phyloP scores from a whole-genome alignment of 2,888 invertebrate genomes.

The Drosophila kuntzei region DNA sequence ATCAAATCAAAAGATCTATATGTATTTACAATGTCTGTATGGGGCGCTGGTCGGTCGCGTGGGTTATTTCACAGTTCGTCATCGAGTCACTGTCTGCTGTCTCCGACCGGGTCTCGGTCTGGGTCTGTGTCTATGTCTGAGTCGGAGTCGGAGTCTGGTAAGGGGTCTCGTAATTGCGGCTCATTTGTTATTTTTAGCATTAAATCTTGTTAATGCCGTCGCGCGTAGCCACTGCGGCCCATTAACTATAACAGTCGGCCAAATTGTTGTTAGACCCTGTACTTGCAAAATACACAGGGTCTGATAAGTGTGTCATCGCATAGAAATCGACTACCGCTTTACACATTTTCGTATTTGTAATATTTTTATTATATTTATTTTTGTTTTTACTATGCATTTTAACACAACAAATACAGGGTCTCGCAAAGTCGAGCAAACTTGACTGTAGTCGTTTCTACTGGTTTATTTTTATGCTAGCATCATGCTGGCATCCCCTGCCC shows the following conservation, averaged over 20 bases:
- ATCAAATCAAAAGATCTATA: slow-evolving; percentile 37
- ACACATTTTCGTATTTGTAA: no score
- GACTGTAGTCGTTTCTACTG: no score
- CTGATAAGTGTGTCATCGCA: background rate
- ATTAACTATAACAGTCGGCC: slow-evolving; percentile 67
- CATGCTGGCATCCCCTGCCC: slow-evolving; percentile 51
- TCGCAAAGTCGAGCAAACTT: no score
- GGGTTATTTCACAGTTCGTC: slow-evolving; percentile 69
- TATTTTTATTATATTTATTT: background rate
- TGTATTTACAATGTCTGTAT: slow-evolving; percentile 21
- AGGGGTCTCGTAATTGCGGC: slow-evolving; percentile 68
- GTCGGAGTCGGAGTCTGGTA: slow-evolving; percentile 17
- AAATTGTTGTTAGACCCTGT: slow-evolving; percentile 29
- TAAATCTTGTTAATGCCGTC: slow-evolving; percentile 66
- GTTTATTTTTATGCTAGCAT: slow-evolving; percentile 59
- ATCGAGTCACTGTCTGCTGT: slow-evolving; percentile 23
- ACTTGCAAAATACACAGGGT: background rate
- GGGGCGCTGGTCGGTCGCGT: slow-evolving; percentile 75
- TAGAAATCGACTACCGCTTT: no score
- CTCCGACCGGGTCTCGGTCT: slow-evolving; percentile 14
- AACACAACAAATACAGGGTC: background rate
- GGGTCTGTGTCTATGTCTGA: slow-evolving; percentile 10
- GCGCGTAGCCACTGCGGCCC: slow-evolving; percentile 57
- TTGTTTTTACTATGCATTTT: background rate
- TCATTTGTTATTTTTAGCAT: slow-evolving; percentile 78